These are phyloP conservation scores for Betta splendens DNA, from an alignment of 2,797 vertebrate species.

Conservation along the genomic window DNA sequence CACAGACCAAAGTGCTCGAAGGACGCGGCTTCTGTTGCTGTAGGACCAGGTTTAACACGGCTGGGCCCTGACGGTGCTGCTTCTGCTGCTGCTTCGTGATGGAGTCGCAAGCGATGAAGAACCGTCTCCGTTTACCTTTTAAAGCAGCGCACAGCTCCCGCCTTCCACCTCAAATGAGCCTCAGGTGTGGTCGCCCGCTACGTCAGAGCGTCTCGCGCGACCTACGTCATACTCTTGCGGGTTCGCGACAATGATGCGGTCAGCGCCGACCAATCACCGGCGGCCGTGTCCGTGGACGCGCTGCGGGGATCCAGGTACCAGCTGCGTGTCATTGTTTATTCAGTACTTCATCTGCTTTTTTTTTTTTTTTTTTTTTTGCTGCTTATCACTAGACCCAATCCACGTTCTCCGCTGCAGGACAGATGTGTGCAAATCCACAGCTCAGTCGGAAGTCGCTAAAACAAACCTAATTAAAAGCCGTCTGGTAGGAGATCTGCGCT, in stretches of 20 bases:
- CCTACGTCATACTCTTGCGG: conserved; percentile 48
- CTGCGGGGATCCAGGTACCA: too few relatives aligned
- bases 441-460: conserved; percentile 17
- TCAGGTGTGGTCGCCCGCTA: conserved; percentile 70
- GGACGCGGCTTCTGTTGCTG: background rate
- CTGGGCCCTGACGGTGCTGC: background rate
- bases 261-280: too few relatives aligned
- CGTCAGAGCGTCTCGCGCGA: conserved; percentile 29
- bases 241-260: too few relatives aligned
- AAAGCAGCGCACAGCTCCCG: conserved; percentile 44
- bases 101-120: background rate
- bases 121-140: conserved; percentile 20
- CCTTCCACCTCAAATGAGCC: conserved; percentile 43
- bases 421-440: conserved; percentile 48
- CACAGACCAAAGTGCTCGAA: background rate
- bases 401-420: conserved; percentile 39
- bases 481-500: too few relatives aligned
- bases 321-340: too few relatives aligned
- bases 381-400: background rate
- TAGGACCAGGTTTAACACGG: background rate
- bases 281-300: too few relatives aligned
- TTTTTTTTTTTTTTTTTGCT: too few relatives aligned
- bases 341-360: too few relatives aligned
- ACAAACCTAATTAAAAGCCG: conserved; percentile 62
- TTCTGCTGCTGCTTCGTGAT: background rate